These are phyloP conservation scores for Melinaea menophilus DNA, from an alignment of 2,888 invertebrate species.

Conservation along the genomic window DNA sequence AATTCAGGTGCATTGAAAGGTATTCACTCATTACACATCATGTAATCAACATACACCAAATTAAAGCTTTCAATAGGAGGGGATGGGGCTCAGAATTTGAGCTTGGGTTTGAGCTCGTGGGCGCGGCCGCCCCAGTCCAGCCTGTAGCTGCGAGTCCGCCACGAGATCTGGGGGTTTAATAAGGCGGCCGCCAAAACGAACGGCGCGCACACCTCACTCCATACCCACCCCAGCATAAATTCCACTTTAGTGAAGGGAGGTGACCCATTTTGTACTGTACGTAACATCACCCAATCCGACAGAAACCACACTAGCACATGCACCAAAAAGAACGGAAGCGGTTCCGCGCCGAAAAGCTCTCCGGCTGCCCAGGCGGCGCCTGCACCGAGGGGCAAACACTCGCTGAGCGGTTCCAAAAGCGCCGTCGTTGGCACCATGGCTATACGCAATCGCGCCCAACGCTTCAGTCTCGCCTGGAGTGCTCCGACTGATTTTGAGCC, in stretches of 20 bases:
- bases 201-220: slow-evolving; percentile 94
- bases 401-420: slow-evolving; percentile 94
- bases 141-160: slow-evolving; percentile 94
- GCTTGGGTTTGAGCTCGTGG: slow-evolving; percentile 89
- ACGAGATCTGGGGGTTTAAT: slow-evolving; percentile 91
- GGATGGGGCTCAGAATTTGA: slow-evolving; percentile 75
- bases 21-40: slow-evolving; percentile 34
- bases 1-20: slow-evolving; percentile 37
- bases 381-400: slow-evolving; percentile 96
- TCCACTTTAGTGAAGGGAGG: slow-evolving; percentile 96
- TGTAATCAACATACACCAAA: slow-evolving; percentile 51
- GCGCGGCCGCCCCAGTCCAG: slow-evolving; percentile 97
- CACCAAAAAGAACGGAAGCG: slow-evolving; percentile 93
- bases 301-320: slow-evolving; percentile 97
- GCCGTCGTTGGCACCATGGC: slow-evolving; percentile 97
- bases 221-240: slow-evolving; percentile 95
- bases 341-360: slow-evolving; percentile 90
- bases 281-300: slow-evolving; percentile 95
- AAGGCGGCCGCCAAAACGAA: slow-evolving; percentile 92
- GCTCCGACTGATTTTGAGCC: slow-evolving; percentile 91
- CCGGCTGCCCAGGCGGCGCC: slow-evolving; percentile 93
- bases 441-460: slow-evolving; percentile 97
- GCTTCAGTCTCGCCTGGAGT: slow-evolving; percentile 89
- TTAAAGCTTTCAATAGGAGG: slow-evolving; percentile 63
- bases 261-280: slow-evolving; percentile 93